Evolutionary conservation across 2,888 invertebrate species (phyloP).

Genomic region (Cetonia aurata): DNA sequence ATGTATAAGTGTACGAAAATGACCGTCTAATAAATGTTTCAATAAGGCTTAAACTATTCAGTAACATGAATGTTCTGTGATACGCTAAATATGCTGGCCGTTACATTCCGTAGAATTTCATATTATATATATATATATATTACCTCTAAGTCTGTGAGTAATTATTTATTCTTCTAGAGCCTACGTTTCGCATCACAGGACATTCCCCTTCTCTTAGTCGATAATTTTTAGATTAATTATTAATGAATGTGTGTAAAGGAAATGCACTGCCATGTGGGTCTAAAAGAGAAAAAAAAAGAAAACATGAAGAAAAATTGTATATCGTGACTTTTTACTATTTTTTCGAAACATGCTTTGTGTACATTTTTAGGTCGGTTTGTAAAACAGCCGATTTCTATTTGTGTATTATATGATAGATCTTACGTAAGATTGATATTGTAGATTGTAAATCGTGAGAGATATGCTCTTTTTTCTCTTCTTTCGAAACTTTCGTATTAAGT

Average conservation of each 20-base stretch:
- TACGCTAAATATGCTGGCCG: background rate
- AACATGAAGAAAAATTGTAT: conserved; percentile 37
- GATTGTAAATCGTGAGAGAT: conserved; percentile 14
- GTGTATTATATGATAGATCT: conserved; percentile 31
- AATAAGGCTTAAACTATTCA: conserved; percentile 33
- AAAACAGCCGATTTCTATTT: conserved; percentile 41
- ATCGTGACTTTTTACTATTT: conserved; percentile 45
- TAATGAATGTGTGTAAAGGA: conserved; percentile 55
- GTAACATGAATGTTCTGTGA: conserved; percentile 9
- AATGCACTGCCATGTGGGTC: conserved; percentile 60
- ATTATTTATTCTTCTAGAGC: background rate
- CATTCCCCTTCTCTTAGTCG: conserved; percentile 44
- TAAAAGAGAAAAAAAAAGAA: conserved; percentile 47
- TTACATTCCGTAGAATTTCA: background rate
- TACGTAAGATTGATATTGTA: conserved; percentile 38
- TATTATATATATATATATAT: no score
- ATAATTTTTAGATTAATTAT: conserved; percentile 50
- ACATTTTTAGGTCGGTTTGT: conserved; percentile 38
- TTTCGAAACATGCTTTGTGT: conserved; percentile 43
- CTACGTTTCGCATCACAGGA: conserved; percentile 2
- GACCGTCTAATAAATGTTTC: conserved; percentile 38
- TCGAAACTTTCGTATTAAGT: conserved; percentile 9
- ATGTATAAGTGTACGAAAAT: conserved; percentile 37
- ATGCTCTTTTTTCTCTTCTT: conserved; percentile 17
- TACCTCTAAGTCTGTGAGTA: background rate